Percentiles rank a stretch among this genome's conserved stretches.
Conservation (phyloP, 1,140 invertebrate species). For the Bombus polaris region DNA sequence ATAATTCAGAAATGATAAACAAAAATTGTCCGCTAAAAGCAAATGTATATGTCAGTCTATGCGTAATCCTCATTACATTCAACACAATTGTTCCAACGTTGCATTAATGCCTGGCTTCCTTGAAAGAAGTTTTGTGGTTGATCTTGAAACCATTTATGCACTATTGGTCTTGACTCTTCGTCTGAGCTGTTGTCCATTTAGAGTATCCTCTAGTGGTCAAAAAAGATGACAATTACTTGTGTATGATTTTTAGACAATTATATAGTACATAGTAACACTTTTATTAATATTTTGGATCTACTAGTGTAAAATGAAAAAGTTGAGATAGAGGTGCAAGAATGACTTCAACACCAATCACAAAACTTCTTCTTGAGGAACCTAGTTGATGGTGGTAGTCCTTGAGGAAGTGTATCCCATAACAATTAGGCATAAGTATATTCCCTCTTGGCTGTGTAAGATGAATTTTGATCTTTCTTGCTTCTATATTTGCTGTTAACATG, state of each 20-base stretch:
- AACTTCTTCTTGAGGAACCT: constrained; percentile 44
- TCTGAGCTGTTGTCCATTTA: constrained; percentile 42
- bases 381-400: background rate
- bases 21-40: constrained; percentile 28
- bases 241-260: constrained; percentile 20
- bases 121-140: constrained; percentile 53
- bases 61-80: constrained; percentile 45
- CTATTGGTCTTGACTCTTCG: constrained; percentile 46
- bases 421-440: constrained; percentile 5
- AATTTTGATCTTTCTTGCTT: constrained; percentile 22
- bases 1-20: constrained; percentile 3
- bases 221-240: constrained; percentile 54
- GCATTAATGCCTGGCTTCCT: constrained; percentile 43
- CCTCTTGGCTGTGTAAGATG: background rate
- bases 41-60: constrained; percentile 33
- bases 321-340: constrained; percentile 43
- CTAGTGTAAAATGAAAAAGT: constrained; percentile 31
- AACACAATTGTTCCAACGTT: constrained; percentile 45
- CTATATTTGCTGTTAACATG: background rate
- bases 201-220: constrained; percentile 47
- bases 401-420: background rate
- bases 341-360: constrained; percentile 55
- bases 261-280: constrained; percentile 21
- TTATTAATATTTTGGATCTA: constrained; percentile 28
- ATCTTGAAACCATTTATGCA: constrained; percentile 50